Base-by-base conservation (phyloP, 2,113 vertebrate genomes). In the Phaethornis superciliosus region DNA sequence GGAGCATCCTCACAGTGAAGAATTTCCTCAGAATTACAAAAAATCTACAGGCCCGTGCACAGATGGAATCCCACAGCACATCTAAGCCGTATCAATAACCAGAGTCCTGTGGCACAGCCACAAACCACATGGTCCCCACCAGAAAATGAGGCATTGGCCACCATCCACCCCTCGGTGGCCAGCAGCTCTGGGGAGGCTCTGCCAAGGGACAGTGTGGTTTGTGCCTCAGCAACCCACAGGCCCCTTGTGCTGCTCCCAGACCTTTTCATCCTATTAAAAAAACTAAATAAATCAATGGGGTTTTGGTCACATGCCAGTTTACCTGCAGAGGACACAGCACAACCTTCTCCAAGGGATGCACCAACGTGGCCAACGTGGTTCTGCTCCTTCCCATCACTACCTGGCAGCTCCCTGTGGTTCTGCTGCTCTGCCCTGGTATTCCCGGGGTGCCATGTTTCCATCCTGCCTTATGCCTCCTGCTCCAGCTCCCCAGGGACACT, bases 321-420 rank as follows among this genome's bases (percentile, higher is more conserved):
- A 10, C 1, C 24, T 20, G 68, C 81, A 26, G 69, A 54, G 64
- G 37, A 10, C 37, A 44, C 3, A 0, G 79, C 71, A 2, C 71
- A 22, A 59, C 13, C 28, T 23, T 58, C 76, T 54, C 22, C 0
- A 15, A 62, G 79, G 1, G 2, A 32, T 23, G 44, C 42, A 20
- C 21, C 26, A 2, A 4, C 3, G 2, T 2, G 23, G 37, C n/a
- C 6, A 1, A 37, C 4, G 1, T 1, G 0, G 27, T 10, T 69
- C 35, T 33, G 51, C 70, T 44, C 33, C 18, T 44, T 22, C 16
- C 56, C 12, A 0, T 26, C 9, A 6, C 30, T 1, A 9, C 6
- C 2, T 12, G n/a, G 16, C 37, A 6, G 32, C 37, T 54, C 9
- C 2, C 8, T 2, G 0, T 1, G 2, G 52, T 33, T 40, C 58